Base-by-base conservation (phyloP, 2,888 invertebrate genomes). In the Griposia aprilina region DNA sequence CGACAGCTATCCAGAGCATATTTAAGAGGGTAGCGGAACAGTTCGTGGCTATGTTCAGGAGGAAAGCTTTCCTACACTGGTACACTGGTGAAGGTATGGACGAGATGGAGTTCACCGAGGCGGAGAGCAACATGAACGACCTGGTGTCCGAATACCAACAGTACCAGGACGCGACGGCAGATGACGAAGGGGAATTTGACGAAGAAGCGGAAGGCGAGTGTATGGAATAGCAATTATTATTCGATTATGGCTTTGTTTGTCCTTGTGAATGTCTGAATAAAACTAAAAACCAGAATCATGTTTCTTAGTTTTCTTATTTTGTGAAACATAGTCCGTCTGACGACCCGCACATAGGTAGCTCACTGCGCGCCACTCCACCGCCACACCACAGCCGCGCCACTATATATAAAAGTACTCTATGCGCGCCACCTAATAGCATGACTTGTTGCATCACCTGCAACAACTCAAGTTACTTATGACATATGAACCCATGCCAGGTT, bases 21-120 rank as follows among this genome's bases (percentile, higher is more conserved):
- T 99, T 99, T 96, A 98, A 98, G 94, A 97, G 99, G 93, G 98
- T 98, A 89, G 98, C 98, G 36, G 98, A 98, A 92, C 98, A 99
- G 94, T 99, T 98, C 92, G 98, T 98, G 76, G 98, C 98, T 90
- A 99, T 99, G 99, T 99, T 99, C 97, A 97, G 99, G 91, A 98
- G 99, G 91, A 99, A 99, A 97, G 99, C 99, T 92, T 99, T 99
- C 97, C 97, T 99, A 90, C 99, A 99, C 97, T 99, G 99, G 99
- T 99, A 98, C 96, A 98, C 98, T 59, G 98, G 98, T 76, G 99
- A 99, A 93, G 99, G 99, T 87, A 99, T 99, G 99, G 99, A 99
- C 91, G 98, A 99, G 93, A 98, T 98, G 98, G 99, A 99, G 95
- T 99, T 99, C 97, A 98, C 98, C 2, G 99, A 99, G 95, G 99